These are phyloP conservation scores for Elephas maximus DNA, from an alignment of 2,113 vertebrate species.

Conservation along the genomic window DNA sequence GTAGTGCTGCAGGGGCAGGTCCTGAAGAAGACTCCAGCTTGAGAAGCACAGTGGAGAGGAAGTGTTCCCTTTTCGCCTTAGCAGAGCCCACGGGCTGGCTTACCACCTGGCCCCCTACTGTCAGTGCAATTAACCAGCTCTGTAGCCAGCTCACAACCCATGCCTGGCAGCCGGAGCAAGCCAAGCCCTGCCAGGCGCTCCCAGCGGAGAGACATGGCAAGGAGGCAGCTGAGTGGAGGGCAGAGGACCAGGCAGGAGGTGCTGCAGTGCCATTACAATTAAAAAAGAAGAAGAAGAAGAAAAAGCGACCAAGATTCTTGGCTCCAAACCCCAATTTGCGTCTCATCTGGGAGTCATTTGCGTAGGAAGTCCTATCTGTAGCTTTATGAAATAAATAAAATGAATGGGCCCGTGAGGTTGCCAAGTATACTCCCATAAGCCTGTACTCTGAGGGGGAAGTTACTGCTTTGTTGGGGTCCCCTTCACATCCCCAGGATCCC, in stretches of 20 bases:
- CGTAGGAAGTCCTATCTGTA: slow-evolving; percentile 66
- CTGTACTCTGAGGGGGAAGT: slow-evolving; percentile 11
- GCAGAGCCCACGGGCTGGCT: neutral
- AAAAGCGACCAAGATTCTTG: neutral
- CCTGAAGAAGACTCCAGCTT: neutral
- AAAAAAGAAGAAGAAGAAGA: neutral
- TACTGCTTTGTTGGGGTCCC: slow-evolving; percentile 28
- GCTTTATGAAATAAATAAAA: slow-evolving; percentile 78
- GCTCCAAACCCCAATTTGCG: slow-evolving; percentile 69
- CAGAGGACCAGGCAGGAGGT: slow-evolving; percentile 47
- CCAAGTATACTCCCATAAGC: slow-evolving; percentile 4
- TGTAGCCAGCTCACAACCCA: neutral
- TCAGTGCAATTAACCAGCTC: slow-evolving; percentile 4
- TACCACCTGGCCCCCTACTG: neutral
- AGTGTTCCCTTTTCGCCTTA: neutral
- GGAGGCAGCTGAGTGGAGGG: slow-evolving; percentile 13
- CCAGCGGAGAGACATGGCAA: slow-evolving; percentile 8
- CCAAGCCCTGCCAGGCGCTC: slow-evolving; percentile 26
- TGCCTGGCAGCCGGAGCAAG: neutral
- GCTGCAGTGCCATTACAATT: neutral
- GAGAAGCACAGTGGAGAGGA: neutral
- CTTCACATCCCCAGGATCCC: neutral
- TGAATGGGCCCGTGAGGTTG: neutral
- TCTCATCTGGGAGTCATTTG: slow-evolving; percentile 77
- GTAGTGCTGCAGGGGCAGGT: neutral